Conservation (phyloP, 1,140 invertebrate genomes). For the Chionoecetes opilio region DNA sequence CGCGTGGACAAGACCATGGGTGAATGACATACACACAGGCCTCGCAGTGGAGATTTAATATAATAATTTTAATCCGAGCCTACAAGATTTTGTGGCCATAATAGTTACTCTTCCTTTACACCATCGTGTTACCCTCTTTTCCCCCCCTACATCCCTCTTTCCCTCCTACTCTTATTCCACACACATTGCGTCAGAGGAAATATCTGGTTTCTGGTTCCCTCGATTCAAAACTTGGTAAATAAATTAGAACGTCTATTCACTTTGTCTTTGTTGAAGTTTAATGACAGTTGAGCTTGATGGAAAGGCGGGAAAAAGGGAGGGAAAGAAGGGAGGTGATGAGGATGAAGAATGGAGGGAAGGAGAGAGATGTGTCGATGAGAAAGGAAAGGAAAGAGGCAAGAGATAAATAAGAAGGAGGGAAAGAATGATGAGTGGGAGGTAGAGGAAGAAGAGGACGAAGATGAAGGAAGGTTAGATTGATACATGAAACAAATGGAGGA, state of each 20-base stretch:
- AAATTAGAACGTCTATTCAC: neutral
- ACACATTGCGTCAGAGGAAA: neutral
- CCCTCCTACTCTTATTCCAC: neutral
- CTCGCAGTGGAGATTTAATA: too few relatives aligned
- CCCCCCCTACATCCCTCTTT: neutral
- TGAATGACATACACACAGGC: too few relatives aligned
- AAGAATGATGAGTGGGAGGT: too few relatives aligned
- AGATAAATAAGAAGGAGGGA: neutral
- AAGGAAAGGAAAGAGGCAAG: neutral
- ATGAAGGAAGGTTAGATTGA: too few relatives aligned
- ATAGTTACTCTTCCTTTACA: neutral
- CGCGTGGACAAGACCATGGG: too few relatives aligned
- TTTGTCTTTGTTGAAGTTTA: constrained; percentile 2
- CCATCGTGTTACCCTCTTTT: neutral
- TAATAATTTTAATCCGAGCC: too few relatives aligned
- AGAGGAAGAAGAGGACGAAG: too few relatives aligned
- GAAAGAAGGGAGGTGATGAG: too few relatives aligned
- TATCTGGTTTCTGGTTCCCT: neutral
- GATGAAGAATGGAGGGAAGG: neutral
- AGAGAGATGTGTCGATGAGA: neutral
- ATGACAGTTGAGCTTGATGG: constrained; percentile 13
- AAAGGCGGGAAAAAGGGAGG: too few relatives aligned
- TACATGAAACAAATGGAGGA: too few relatives aligned
- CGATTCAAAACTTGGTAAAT: neutral
- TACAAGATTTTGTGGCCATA: too few relatives aligned